These are phyloP conservation scores for Erebia aethiops DNA, from an alignment of 2,888 invertebrate genomes.

Conservation along the genomic window DNA sequence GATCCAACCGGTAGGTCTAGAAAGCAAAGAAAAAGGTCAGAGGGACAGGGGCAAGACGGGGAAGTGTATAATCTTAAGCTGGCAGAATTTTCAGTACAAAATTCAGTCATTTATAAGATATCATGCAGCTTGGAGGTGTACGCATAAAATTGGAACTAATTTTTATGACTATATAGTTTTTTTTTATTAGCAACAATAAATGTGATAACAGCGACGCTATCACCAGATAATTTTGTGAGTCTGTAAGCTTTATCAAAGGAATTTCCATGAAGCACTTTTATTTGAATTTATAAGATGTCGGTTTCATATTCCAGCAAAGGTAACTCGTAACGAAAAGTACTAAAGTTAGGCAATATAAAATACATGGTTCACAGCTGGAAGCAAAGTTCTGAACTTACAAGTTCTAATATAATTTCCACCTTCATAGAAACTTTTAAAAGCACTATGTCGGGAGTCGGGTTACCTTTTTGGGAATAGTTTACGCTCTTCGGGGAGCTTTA, in stretches of 20 bases:
- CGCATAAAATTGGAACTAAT: too few relatives aligned
- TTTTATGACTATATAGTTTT: too few relatives aligned
- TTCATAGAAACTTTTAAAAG: constrained; percentile 25
- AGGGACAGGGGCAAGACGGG: too few relatives aligned
- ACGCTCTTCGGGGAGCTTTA: constrained; percentile 23
- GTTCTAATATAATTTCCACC: constrained; percentile 19
- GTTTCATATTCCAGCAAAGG: background rate
- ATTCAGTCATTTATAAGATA: too few relatives aligned
- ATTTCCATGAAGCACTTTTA: constrained; percentile 2
- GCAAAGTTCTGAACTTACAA: constrained; percentile 18
- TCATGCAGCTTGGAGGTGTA: too few relatives aligned
- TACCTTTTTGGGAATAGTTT: constrained; percentile 28
- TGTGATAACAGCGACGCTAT: too few relatives aligned
- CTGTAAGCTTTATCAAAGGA: background rate
- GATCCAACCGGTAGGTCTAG: too few relatives aligned
- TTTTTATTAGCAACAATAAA: too few relatives aligned
- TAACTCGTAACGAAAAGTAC: background rate
- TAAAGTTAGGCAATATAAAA: constrained; percentile 14
- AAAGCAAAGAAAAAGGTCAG: too few relatives aligned
- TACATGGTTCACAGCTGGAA: constrained; percentile 11
- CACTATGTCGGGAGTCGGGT: constrained; percentile 2
- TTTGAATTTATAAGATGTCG: constrained; percentile 3
- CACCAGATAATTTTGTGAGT: too few relatives aligned
- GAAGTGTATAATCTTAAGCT: too few relatives aligned
- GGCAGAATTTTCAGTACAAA: too few relatives aligned